Conservation (phyloP, 1,140 invertebrate species). For the Listronotus oregonensis region DNA sequence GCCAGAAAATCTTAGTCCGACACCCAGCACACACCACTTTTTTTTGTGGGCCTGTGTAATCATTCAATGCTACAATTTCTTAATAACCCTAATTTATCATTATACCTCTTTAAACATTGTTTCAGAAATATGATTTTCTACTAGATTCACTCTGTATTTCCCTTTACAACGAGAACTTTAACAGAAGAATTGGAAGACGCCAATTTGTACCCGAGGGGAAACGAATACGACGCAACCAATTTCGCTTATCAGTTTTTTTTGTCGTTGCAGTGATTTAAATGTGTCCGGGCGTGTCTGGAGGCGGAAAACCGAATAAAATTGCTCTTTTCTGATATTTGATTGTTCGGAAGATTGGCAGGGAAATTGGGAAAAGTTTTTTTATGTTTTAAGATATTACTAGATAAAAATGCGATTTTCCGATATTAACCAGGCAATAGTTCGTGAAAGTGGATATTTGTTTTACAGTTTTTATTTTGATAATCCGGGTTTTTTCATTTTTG, state of each 20-base stretch:
- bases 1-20: too few species aligned
- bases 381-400: neutral
- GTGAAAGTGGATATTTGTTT: too few species aligned
- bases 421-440: too few species aligned
- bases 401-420: neutral
- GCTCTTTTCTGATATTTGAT: slow-evolving; percentile 35
- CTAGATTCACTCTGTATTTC: slow-evolving; percentile 8
- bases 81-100: too few species aligned
- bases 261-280: slow-evolving; percentile 36
- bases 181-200: slow-evolving; percentile 33
- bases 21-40: too few species aligned
- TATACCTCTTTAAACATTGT: too few species aligned
- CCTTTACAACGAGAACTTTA: slow-evolving; percentile 14
- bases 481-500: too few species aligned
- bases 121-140: too few species aligned
- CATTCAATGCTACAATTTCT: too few species aligned
- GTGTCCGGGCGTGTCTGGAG: slow-evolving; percentile 18
- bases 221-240: slow-evolving; percentile 32
- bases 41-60: too few species aligned
- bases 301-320: slow-evolving; percentile 26
- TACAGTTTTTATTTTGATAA: too few species aligned
- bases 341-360: slow-evolving; percentile 32
- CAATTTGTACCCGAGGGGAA: slow-evolving; percentile 37
- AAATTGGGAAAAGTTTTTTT: slow-evolving; percentile 20
- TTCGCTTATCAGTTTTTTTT: slow-evolving; percentile 36